Conservation (phyloP, 2,113 vertebrate genomes). For the Caloenas nicobarica region DNA sequence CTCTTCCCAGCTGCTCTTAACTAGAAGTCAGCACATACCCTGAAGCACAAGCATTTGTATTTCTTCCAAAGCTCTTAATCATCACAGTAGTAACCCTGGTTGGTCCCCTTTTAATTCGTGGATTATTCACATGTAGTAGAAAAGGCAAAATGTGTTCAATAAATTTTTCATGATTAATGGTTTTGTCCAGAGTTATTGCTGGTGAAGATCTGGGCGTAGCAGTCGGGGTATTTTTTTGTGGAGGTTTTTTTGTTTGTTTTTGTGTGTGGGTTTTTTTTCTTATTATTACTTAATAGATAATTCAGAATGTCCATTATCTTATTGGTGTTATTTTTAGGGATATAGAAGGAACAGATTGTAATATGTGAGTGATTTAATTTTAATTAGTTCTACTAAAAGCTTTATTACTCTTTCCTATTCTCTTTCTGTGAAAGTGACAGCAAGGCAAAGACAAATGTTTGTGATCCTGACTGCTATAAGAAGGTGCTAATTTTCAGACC, state of each 20-base stretch:
- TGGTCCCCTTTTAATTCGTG: not conserved
- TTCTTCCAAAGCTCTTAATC: conserved; percentile 19
- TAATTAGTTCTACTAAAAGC: conserved; percentile 40
- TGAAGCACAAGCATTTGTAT: not conserved
- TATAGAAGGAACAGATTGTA: not conserved
- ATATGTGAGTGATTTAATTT: conserved; percentile 42
- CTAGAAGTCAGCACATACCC: not conserved
- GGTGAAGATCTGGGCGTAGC: not conserved
- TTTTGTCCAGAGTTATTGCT: not conserved
- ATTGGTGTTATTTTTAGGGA: not conserved
- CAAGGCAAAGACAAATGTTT: not conserved
- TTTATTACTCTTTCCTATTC: not conserved
- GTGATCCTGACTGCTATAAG: not conserved
- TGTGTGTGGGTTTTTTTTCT: not conserved
- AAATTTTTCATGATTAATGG: not conserved
- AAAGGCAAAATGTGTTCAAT: not conserved
- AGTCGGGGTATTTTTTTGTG: too few relatives aligned
- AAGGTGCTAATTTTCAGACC: not conserved
- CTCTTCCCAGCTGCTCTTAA: not conserved
- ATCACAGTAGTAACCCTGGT: accelerated
- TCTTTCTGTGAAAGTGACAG: not conserved
- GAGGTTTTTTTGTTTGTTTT: not conserved
- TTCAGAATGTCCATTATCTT: not conserved
- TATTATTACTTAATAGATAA: not conserved
- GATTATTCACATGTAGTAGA: not conserved